phyloP scores from a whole-genome alignment of 2,113 vertebrate species.

The Zosterops lateralis region DNA sequence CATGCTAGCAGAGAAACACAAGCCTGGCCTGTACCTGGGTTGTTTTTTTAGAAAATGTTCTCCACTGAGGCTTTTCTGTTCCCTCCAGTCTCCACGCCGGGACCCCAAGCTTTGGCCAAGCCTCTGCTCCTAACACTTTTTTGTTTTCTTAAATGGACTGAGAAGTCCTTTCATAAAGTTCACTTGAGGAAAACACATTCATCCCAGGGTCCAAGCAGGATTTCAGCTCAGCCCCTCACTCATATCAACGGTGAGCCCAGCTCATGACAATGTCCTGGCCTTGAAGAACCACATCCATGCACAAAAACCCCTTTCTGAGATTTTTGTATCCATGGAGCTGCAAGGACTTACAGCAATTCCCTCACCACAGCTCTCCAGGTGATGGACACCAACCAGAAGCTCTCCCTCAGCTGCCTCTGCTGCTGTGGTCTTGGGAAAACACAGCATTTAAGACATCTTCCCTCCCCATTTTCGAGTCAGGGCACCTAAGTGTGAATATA shows the following conservation, averaged over 20 bases:
- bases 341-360: not conserved
- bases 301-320: not conserved
- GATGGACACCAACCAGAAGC: not conserved
- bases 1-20: not conserved
- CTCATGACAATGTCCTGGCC: not conserved
- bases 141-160: constrained; percentile 60
- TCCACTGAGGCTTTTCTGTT: constrained; percentile 65
- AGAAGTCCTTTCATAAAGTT: constrained; percentile 61
- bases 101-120: constrained; percentile 59
- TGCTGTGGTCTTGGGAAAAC: not conserved
- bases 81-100: not conserved
- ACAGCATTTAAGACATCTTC: not conserved
- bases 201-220: not conserved
- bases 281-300: fast-evolving
- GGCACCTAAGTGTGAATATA: not conserved
- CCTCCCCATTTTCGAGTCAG: not conserved
- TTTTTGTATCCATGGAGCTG: not conserved
- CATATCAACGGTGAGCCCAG: not conserved
- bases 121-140: constrained; percentile 59
- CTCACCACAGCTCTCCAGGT: not conserved
- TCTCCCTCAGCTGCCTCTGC: not conserved
- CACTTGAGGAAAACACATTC: not conserved
- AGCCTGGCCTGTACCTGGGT: constrained; percentile 34
- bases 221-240: not conserved
- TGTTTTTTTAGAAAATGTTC: constrained; percentile 47